These are phyloP conservation scores for Endotricha flammealis DNA, from an alignment of 2,888 invertebrate species.

Conservation along the genomic window DNA sequence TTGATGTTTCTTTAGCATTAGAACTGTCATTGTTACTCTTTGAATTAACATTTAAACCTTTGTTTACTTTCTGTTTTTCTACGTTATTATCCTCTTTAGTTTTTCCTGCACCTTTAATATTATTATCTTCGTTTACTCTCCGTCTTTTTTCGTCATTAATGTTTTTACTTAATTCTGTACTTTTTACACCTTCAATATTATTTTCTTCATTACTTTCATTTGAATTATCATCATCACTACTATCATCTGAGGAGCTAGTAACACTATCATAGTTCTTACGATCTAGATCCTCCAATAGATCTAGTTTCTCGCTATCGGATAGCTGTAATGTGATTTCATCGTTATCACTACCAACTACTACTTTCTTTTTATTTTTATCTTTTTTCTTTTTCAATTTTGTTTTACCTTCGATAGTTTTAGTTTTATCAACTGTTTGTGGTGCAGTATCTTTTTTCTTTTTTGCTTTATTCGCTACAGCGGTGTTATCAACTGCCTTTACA, in stretches of 20 bases:
- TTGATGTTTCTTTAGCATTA: too few species aligned
- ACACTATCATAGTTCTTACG: conserved; percentile 48
- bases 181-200: background rate
- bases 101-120: too few species aligned
- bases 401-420: conserved; percentile 30
- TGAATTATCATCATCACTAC: background rate
- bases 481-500: background rate
- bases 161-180: background rate
- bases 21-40: too few species aligned
- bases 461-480: background rate
- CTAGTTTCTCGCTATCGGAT: conserved; percentile 71
- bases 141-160: background rate
- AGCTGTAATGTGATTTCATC: conserved; percentile 68
- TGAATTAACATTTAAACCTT: too few species aligned
- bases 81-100: too few species aligned
- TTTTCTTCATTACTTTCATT: background rate
- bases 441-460: too few species aligned
- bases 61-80: too few species aligned
- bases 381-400: conserved; percentile 53
- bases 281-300: conserved; percentile 63
- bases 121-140: background rate
- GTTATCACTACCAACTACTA: conserved; percentile 46
- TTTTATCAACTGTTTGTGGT: too few species aligned
- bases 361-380: conserved; percentile 44
- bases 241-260: conserved; percentile 33